These are phyloP conservation scores for Alligator mississippiensis DNA, from an alignment of 2,113 vertebrate species.

Conservation along the genomic window DNA sequence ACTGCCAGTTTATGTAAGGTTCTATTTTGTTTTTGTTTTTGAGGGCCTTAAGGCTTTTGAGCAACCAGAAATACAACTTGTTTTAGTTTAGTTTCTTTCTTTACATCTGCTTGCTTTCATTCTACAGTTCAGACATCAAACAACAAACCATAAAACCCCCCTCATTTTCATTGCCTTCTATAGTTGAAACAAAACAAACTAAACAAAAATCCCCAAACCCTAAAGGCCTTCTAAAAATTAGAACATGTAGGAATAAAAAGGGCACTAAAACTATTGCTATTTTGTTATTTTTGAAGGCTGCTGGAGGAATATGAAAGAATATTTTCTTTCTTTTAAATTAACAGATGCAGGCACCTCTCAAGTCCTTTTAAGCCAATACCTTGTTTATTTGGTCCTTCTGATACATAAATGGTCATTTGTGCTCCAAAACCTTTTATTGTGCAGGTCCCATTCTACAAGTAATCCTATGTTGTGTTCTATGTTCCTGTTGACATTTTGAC, in stretches of 20 bases:
- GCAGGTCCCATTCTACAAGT: neutral
- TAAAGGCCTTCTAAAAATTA: neutral
- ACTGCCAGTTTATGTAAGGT: neutral
- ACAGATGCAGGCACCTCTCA: neutral
- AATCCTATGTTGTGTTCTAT: neutral
- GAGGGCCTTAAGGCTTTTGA: neutral
- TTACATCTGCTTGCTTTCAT: neutral
- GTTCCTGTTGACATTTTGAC: neutral
- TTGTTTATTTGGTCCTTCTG: neutral
- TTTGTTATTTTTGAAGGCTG: neutral
- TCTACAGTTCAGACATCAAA: constrained; percentile 2
- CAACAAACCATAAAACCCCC: neutral
- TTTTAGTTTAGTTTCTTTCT: neutral
- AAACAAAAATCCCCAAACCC: neutral
- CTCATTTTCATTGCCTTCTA: neutral
- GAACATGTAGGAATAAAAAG: neutral
- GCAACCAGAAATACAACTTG: neutral
- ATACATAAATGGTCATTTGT: neutral
- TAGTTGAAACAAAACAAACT: neutral
- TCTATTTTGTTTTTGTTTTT: neutral
- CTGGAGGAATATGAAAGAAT: neutral
- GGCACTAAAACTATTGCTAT: neutral
- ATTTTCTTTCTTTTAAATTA: neutral
- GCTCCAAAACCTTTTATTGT: neutral
- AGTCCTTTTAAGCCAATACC: neutral